Percentiles rank a stretch among this genome's conserved stretches.
These are phyloP conservation scores for Apis laboriosa DNA, from an alignment of 1,140 invertebrate genomes.

Conservation along the genomic window DNA sequence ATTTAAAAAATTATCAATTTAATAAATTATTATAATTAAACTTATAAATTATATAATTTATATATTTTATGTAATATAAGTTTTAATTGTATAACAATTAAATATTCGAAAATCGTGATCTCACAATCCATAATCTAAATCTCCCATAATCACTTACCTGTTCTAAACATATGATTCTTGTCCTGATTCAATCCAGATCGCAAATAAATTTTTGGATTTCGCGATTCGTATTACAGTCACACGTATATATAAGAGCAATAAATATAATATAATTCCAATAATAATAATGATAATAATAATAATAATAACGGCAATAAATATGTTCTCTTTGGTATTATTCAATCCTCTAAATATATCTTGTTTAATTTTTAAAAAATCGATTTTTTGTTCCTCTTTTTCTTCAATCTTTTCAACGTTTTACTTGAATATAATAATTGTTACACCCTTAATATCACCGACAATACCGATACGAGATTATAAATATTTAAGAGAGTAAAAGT, in stretches of 20 bases:
- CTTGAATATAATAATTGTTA: too few species aligned
- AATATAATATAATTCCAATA: slow-evolving; percentile 32
- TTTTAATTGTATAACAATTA: background rate
- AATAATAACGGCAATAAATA: slow-evolving; percentile 5
- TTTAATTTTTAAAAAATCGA: background rate
- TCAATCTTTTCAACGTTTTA: background rate
- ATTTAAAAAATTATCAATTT: too few species aligned
- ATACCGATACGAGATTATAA: slow-evolving; percentile 19
- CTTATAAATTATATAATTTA: too few species aligned
- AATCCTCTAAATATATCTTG: slow-evolving; percentile 5
- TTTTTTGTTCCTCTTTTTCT: background rate
- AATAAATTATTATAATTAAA: too few species aligned
- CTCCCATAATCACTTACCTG: slow-evolving; percentile 32
- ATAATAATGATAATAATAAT: background rate
- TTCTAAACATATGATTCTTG: background rate
- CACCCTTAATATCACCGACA: slow-evolving; percentile 3
- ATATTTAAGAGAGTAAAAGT: slow-evolving; percentile 5
- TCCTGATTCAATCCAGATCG: background rate
- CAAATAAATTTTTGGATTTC: slow-evolving; percentile 22
- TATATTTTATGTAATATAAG: too few species aligned
- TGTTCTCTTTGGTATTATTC: slow-evolving; percentile 8
- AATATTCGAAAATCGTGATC: background rate
- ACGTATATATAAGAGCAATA: slow-evolving; percentile 17
- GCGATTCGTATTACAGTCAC: slow-evolving; percentile 13
- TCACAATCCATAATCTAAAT: background rate